Base-by-base conservation (phyloP, 1,140 invertebrate species). In the Papilio xuthus region DNA sequence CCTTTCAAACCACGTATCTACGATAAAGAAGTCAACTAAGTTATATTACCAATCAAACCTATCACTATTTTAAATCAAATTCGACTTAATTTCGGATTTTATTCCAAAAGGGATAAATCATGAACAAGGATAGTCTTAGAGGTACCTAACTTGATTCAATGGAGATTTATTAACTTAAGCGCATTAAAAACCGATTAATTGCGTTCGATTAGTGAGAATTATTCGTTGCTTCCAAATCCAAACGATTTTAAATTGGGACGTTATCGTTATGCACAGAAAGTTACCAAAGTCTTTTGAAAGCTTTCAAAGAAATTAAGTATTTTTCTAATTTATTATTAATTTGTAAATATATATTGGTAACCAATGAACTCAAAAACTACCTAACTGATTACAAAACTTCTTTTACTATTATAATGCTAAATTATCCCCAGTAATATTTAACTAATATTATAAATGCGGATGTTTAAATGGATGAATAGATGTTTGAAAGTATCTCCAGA, bases 161-260 rank as follows among this genome's bases (percentile, higher is more conserved):
- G 23, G 37, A 72, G 70, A 72, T 72, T 72, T 44, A 72, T 72
- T 42, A 72, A 42, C 37, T 8, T 72, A 72, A 72, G 37, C 42
- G 70, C 20, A 72, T 72, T 72, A 72, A 47, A 72, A 72, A 72
- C n/a, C 70, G 18, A 72, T 72, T 44, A 72, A 42, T 72, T 44
- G 12, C n/a, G 70, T 72, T 72, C 70, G 70, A 72, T 72, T 72
- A 72, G 20, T 72, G 41, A 47, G 70, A 72, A 41, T 20, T 71
- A 72, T 44, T 72, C 70, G 37, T 42, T 47, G 41, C 41, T 42
- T 23, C 41, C 44, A 47, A 71, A 47, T 72, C 70, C 70, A n/a
- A 72, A 26, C 20, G 70, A 41, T 12, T 72, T 72, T 13, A 47
- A 47, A 72, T 72, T 72, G 10, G 26, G 26, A 63, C 60, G 23